A percentile compares a stretch with the other conserved stretches of the same genome.
Evolutionary conservation across 2,797 vertebrate species (phyloP).

Genomic region (Tadarida brasiliensis): DNA sequence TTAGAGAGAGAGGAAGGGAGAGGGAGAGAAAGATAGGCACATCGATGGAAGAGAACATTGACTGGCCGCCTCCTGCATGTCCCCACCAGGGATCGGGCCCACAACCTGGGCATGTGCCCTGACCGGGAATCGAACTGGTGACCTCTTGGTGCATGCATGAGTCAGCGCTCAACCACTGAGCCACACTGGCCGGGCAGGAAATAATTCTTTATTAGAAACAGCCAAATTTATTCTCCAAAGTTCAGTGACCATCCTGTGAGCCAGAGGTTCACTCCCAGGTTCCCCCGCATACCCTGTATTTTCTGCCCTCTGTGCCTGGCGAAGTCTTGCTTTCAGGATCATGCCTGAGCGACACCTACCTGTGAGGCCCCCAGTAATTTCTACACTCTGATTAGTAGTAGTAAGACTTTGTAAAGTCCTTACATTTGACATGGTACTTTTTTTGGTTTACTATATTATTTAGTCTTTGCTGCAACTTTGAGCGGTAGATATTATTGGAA

Average conservation of each 20-base stretch:
- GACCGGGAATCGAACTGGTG: too few relatives aligned
- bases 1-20: too few relatives aligned
- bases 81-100: too few relatives aligned
- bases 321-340: not conserved
- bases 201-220: not conserved
- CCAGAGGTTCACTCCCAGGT: not conserved
- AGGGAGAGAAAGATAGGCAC: too few relatives aligned
- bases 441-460: not conserved
- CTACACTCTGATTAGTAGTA: not conserved
- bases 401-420: not conserved
- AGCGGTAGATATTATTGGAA: not conserved
- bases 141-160: too few relatives aligned
- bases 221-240: not conserved
- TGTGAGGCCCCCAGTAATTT: not conserved
- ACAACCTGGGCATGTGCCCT: too few relatives aligned
- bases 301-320: not conserved
- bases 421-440: not conserved
- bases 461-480: not conserved
- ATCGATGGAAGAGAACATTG: too few relatives aligned
- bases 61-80: too few relatives aligned
- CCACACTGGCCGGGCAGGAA: too few relatives aligned
- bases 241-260: not conserved
- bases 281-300: not conserved
- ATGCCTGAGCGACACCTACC: not conserved
- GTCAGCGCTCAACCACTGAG: too few relatives aligned